Base-by-base conservation (phyloP, 2,888 invertebrate species). In the Globia sparganii region DNA sequence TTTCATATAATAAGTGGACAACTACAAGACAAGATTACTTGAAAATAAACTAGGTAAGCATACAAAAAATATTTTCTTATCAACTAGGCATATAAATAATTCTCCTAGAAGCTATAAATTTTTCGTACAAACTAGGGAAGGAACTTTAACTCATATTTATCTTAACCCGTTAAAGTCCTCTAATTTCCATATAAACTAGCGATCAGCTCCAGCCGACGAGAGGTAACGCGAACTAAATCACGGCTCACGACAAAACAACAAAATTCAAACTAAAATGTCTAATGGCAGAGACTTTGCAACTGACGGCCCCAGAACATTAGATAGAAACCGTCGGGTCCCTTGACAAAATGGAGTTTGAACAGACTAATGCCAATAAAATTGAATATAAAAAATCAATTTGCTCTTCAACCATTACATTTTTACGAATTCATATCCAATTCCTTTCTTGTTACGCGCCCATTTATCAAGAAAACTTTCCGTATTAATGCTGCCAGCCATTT, bases 401-500 rank as follows among this genome's bases (percentile, higher is more conserved):
- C 49, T 65, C 70, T 72, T 80, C 79, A 81, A 80, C 81, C 67
- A 69, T 77, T 70, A 66, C 78, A 80, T 81, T 87, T 85, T 86
- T 81, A 83, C 82, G 64, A 80, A 87, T 88, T 85, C 80, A 72
- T 89, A 88, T 89, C 84, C 90, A 91, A 92, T 90, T 90, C 84
- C 76, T 88, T 87, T 88, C 91, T 90, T 88, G 91, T 88, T 88
- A 78, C 80, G 77, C 77, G 76, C 79, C 88, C 90, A 91, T 93
- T 91, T 91, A 92, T 93, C 94, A 93, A 88, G 84, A 81, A 88
- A 89, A 89, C 87, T 91, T 91, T 86, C 59, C 75, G 87, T 84
- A 88, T 87, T 92, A 91, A 91, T 91, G 90, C 88, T 88, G 83
- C 69, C 77, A 82, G 86, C 89, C 92, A 94, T 95, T 94, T 94